Evolutionary conservation across 2,113 vertebrate genomes (phyloP).

Genomic region (human): GRCh38 chr20:52749501-52750000

Average conservation of each 20-base stretch:
- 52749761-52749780: constrained; percentile 23
- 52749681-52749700: constrained; percentile 47
- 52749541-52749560: not conserved
- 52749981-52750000: not conserved
- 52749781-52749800: constrained; percentile 34
- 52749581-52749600: not conserved
- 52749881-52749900: not conserved
- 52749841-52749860: not conserved
- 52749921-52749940: not conserved
- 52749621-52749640: constrained; percentile 8
- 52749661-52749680: constrained; percentile 5
- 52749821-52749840: not conserved
- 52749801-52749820: not conserved
- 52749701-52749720: constrained; percentile 58
- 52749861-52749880: not conserved
- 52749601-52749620: constrained; percentile 16
- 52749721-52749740: constrained; percentile 46
- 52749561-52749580: not conserved
- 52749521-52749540: not conserved
- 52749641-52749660: constrained; percentile 45
- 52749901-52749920: not conserved
- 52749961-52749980: not conserved
- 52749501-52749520: not conserved
- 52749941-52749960: not conserved
- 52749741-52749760: not conserved